Evolutionary conservation across 2,888 invertebrate species (phyloP).

Genomic region (Cynaeus angustus): DNA sequence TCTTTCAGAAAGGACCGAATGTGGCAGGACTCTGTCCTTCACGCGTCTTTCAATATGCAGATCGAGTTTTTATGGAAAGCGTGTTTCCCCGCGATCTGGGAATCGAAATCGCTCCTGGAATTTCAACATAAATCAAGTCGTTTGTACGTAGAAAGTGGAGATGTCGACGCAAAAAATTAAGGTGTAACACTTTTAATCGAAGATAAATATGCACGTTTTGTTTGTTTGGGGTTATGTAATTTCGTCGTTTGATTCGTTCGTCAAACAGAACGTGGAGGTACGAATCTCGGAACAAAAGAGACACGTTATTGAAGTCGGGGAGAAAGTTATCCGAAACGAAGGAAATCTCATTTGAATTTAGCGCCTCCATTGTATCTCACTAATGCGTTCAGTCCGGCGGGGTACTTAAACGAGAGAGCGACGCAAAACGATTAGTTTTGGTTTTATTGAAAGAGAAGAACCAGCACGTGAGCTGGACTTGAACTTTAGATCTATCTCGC

Average conservation of each 20-base stretch:
- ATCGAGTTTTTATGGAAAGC: constrained; percentile 18
- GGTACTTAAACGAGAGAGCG: too few relatives aligned
- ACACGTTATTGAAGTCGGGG: too few relatives aligned
- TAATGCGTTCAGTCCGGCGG: too few relatives aligned
- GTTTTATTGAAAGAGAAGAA: too few relatives aligned
- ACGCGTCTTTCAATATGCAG: neutral
- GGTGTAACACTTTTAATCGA: constrained; percentile 13
- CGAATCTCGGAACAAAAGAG: too few relatives aligned
- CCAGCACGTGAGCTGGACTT: too few relatives aligned
- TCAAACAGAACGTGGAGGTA: too few relatives aligned
- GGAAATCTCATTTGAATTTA: too few relatives aligned
- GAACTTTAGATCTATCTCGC: too few relatives aligned
- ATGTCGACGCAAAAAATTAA: constrained; percentile 16
- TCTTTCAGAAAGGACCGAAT: neutral
- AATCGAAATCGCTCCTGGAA: constrained; percentile 12
- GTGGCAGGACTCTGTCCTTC: constrained; percentile 1
- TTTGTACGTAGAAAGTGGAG: constrained; percentile 2
- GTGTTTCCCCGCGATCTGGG: constrained; percentile 24
- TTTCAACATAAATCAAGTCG: constrained; percentile 1
- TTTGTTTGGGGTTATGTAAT: constrained; percentile 9
- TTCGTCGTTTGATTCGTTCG: neutral
- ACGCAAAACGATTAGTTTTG: too few relatives aligned
- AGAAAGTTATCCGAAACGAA: too few relatives aligned
- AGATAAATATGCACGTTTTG: constrained; percentile 3
- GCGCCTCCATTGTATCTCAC: too few relatives aligned